Percentiles rank a stretch among this genome's conserved stretches.
These are phyloP conservation scores for Agrochola lychnidis DNA, from an alignment of 2,888 invertebrate species.

Conservation along the genomic window DNA sequence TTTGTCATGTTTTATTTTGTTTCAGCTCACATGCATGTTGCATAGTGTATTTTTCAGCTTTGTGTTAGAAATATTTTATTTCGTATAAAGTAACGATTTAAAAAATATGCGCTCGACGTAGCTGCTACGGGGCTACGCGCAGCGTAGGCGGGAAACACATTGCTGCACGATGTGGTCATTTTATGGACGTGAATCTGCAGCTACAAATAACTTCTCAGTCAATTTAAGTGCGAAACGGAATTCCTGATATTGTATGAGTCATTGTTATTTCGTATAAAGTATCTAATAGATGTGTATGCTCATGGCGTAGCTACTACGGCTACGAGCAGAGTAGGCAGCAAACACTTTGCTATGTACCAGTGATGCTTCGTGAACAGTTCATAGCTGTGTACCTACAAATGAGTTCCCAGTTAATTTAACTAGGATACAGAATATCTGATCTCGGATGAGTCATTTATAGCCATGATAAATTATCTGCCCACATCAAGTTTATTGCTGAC, in stretches of 20 bases:
- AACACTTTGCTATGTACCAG: background rate
- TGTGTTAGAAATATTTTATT: slow-evolving; percentile 1
- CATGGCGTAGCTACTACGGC: background rate
- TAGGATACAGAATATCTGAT: slow-evolving; percentile 9
- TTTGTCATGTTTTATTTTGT: slow-evolving; percentile 29
- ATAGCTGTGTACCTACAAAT: background rate
- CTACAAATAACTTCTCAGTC: slow-evolving; percentile 7
- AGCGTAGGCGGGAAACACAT: slow-evolving; percentile 46
- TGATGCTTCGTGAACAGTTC: background rate
- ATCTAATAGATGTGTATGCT: background rate
- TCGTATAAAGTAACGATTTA: slow-evolving; percentile 5
- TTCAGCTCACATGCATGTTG: background rate
- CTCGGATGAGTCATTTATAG: slow-evolving; percentile 43
- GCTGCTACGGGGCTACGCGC: slow-evolving; percentile 23
- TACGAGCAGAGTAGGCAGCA: background rate
- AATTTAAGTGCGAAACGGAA: background rate
- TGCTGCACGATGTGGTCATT: slow-evolving; percentile 6
- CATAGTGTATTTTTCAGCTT: slow-evolving; percentile 12
- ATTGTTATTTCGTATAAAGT: background rate
- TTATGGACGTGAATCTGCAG: slow-evolving; percentile 13
- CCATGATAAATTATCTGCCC: slow-evolving; percentile 41
- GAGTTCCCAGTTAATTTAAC: background rate
- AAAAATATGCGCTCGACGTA: slow-evolving; percentile 19
- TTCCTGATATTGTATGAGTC: background rate
- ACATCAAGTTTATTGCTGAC: slow-evolving; percentile 33